Conservation (phyloP, 2,113 vertebrate genomes). For the Gobius niger region DNA sequence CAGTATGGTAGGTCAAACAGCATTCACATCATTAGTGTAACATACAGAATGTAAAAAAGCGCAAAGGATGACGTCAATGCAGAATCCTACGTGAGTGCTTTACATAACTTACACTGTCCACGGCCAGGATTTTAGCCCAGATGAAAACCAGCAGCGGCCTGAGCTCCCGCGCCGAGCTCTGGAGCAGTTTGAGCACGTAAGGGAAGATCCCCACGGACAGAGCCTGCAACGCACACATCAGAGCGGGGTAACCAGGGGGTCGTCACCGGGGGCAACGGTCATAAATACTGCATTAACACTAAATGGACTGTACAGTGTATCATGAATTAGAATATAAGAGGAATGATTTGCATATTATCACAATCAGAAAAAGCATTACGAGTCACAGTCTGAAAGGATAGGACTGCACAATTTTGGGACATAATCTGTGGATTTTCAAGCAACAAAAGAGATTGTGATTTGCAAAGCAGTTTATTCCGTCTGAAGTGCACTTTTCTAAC, state of each 20-base stretch:
- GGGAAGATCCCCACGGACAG: constrained; percentile 98
- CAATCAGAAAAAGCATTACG: too few relatives aligned
- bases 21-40: neutral
- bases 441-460: too few relatives aligned
- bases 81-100: neutral
- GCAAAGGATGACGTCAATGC: neutral
- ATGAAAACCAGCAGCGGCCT: constrained; percentile 96
- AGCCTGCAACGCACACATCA: constrained; percentile 76
- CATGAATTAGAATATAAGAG: neutral
- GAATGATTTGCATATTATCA: neutral
- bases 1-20: too few relatives aligned
- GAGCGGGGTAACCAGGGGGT: neutral
- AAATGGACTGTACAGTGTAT: neutral
- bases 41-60: neutral
- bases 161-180: constrained; percentile 95
- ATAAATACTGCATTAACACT: neutral
- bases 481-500: too few relatives aligned
- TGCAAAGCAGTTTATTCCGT: too few relatives aligned
- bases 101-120: constrained; percentile 90
- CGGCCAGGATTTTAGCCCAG: constrained; percentile 98
- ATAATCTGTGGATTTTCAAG: too few relatives aligned
- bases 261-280: neutral
- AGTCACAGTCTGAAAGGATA: too few relatives aligned
- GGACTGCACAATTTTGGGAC: too few relatives aligned
- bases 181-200: constrained; percentile 94